phyloP scores from a whole-genome alignment of 2,797 vertebrate species.

The Rhinogobio ventralis region DNA sequence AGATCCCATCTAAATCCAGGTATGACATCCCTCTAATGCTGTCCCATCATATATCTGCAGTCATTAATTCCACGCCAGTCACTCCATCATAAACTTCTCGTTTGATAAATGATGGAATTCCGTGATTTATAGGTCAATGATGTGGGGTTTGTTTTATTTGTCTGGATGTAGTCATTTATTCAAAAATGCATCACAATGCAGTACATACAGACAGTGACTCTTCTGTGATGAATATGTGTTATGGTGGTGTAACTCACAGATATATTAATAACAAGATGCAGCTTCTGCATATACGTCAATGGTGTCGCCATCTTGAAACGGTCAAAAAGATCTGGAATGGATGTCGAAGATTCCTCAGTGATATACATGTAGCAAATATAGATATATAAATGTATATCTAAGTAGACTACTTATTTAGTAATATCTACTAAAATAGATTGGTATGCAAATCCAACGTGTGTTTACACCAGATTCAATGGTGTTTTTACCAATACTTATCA shows the following conservation, averaged over 20 bases:
- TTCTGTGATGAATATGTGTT: constrained; percentile 16
- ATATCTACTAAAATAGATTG: background rate
- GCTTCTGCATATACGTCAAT: background rate
- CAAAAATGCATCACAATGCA: background rate
- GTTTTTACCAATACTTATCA: background rate
- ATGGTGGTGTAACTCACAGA: background rate
- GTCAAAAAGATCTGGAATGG: background rate
- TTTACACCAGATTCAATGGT: background rate
- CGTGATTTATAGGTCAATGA: background rate
- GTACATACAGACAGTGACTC: background rate
- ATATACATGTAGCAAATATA: background rate
- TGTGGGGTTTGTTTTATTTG: background rate
- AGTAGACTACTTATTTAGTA: background rate
- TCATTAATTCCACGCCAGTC: constrained; percentile 37
- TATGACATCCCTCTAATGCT: constrained; percentile 50
- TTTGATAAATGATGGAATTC: background rate
- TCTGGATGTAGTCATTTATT: background rate
- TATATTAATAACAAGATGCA: background rate
- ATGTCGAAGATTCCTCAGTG: background rate
- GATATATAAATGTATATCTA: background rate
- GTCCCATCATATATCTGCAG: constrained; percentile 39
- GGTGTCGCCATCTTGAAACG: background rate
- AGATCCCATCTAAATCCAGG: constrained; percentile 57
- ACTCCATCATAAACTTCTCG: constrained; percentile 27
- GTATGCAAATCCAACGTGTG: background rate